Conservation (phyloP, 1,140 invertebrate genomes). For the Ladona fulva region DNA sequence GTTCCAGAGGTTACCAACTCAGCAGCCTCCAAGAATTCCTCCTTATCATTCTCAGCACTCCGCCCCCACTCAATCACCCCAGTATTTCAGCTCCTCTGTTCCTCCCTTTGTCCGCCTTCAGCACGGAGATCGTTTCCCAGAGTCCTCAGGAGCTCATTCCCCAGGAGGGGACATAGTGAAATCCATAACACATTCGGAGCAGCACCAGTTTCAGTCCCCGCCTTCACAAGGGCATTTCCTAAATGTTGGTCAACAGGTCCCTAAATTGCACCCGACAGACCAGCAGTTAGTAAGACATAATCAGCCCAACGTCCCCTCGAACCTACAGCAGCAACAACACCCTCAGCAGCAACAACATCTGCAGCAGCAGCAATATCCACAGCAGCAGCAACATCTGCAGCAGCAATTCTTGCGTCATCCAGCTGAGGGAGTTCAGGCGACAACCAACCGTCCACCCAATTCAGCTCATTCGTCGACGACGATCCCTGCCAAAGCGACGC, state of each 20-base stretch:
- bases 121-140: too few species aligned
- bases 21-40: constrained; percentile 33
- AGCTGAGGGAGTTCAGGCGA: constrained; percentile 22
- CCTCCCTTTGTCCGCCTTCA: too few species aligned
- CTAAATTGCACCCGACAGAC: background rate
- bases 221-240: background rate
- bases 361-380: constrained; percentile 20
- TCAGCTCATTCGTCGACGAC: background rate
- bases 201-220: background rate
- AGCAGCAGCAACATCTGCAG: constrained; percentile 25
- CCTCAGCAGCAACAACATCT: constrained; percentile 23
- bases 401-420: constrained; percentile 29
- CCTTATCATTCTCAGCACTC: constrained; percentile 19
- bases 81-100: too few species aligned
- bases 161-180: too few species aligned
- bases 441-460: background rate
- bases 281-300: too few species aligned
- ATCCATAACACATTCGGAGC: too few species aligned
- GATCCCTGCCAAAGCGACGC: background rate
- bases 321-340: constrained; percentile 16
- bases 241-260: background rate
- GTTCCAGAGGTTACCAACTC: constrained; percentile 35
- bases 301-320: background rate
- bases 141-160: too few species aligned
- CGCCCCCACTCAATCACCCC: constrained; percentile 11